Percentiles rank a stretch among this genome's conserved stretches.
phyloP scores from a whole-genome alignment of 1,140 invertebrate genomes.

The Melanaphis sacchari region DNA sequence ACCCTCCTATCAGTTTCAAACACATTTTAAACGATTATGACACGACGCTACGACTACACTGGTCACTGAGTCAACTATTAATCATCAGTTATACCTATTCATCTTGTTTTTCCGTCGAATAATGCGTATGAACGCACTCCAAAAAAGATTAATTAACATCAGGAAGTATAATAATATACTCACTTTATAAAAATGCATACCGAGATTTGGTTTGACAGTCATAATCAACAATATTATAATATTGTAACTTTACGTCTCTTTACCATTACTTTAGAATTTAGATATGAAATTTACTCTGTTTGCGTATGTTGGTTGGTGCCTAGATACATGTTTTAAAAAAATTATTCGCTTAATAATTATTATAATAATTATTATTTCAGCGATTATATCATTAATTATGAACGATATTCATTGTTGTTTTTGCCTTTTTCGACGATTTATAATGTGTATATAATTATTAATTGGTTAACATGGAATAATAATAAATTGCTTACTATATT shows the following conservation, averaged over 20 bases:
- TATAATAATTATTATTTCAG: too few relatives aligned
- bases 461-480: too few relatives aligned
- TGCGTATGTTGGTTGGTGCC: background rate
- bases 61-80: slow-evolving; percentile 3
- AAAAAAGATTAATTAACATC: slow-evolving; percentile 38
- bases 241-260: background rate
- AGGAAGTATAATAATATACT: background rate
- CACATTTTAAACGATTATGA: background rate
- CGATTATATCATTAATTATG: background rate
- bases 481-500: background rate
- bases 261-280: background rate
- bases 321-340: background rate
- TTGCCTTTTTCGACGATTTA: background rate
- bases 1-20: background rate
- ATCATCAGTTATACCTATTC: slow-evolving; percentile 8
- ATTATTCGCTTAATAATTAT: background rate
- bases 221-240: background rate
- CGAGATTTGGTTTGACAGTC: background rate
- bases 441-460: too few relatives aligned
- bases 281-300: background rate
- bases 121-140: background rate
- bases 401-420: background rate
- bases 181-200: background rate
- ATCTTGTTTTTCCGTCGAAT: slow-evolving; percentile 25
- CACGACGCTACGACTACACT: background rate